Evolutionary conservation across 2,113 vertebrate species (phyloP), one percentile per base, ranked within the genome.

Genomic region (Dasyornis broadbenti): DNA sequence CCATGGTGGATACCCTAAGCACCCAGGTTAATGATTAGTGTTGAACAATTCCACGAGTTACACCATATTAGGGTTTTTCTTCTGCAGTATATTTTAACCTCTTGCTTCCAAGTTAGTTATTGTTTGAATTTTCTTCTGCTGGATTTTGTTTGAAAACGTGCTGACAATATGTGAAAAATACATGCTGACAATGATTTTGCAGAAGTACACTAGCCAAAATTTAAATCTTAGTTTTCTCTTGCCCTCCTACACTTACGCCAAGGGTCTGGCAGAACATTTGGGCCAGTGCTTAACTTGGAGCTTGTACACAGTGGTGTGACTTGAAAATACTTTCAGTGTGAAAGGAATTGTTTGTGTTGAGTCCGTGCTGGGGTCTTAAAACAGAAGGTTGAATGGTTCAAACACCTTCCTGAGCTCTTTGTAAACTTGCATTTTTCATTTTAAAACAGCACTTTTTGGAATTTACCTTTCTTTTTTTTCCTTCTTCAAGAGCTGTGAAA

Each of bases 221-320:
- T 69, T 69, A 66, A 76, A 45, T 47, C 30, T 65, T 76, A 94
- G 30, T 91, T 95, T 92, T 93, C 85, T 86, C 40, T 87, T 91
- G 79, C 68, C 85, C 30, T 85, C 20, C 33, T 90, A 63, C 33
- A 12, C 37, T 91, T 86, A 52, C 0, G 1, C 50, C 45, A 73
- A 86, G 31, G 75, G 70, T 81, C 87, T 91, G 79, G 42, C 78
- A 88, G 82, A 77, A 77, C 2, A 0, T 39, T 91, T 88, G 82
- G 64, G 60, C 66, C 52, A 47, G 28, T 2, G 5, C 37, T 95
- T 92, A 30, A 49, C 84, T 89, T 80, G 5, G 30, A 90, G 82
- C 63, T 82, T 4, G 2, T 44, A 15, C 4, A 19, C 35, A 77
- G 66, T 0, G 0, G 63, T 53, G 61, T 59, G 53, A 47, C 45